Percentiles rank a stretch among this genome's conserved stretches.
These are phyloP conservation scores for Perccottus glenii DNA, from an alignment of 2,113 vertebrate genomes.

Conservation along the genomic window DNA sequence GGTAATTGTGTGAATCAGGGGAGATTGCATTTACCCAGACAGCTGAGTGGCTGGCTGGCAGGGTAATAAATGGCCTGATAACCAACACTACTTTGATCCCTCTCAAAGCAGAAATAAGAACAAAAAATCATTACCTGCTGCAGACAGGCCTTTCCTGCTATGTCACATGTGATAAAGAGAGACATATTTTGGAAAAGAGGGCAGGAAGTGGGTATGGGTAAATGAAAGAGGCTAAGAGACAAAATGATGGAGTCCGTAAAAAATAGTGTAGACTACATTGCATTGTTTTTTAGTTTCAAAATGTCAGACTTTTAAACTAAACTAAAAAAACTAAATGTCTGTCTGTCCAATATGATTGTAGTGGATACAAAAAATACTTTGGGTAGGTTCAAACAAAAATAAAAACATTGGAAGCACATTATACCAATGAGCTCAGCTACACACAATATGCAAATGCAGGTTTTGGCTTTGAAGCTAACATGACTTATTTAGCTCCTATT, in stretches of 20 bases:
- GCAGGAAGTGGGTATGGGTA: constrained; percentile 21
- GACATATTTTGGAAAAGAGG: constrained; percentile 73
- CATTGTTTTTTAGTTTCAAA: constrained; percentile 42
- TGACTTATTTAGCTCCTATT: constrained; percentile 53
- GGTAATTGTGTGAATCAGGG: constrained; percentile 84
- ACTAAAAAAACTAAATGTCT: background rate
- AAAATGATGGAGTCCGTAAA: constrained; percentile 39
- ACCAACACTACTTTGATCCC: constrained; percentile 71
- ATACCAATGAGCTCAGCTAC: background rate
- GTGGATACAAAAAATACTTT: constrained; percentile 14
- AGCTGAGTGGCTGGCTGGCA: constrained; percentile 77
- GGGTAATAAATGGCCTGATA: constrained; percentile 81
- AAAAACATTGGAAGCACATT: constrained; percentile 32
- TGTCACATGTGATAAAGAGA: constrained; percentile 80
- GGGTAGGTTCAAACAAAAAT: constrained; percentile 17
- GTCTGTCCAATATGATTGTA: constrained; percentile 2
- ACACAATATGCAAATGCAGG: constrained; percentile 22
- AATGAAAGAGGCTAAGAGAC: constrained; percentile 22
- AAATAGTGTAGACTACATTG: constrained; percentile 43
- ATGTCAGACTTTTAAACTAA: too few relatives aligned
- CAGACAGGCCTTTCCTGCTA: constrained; percentile 75
- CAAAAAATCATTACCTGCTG: constrained; percentile 80
- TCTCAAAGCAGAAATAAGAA: constrained; percentile 70
- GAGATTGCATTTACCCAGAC: constrained; percentile 82
- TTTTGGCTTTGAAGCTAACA: constrained; percentile 54